These are phyloP conservation scores for Drosophila bipectinata DNA, from an alignment of 1,140 invertebrate genomes.

Conservation along the genomic window DNA sequence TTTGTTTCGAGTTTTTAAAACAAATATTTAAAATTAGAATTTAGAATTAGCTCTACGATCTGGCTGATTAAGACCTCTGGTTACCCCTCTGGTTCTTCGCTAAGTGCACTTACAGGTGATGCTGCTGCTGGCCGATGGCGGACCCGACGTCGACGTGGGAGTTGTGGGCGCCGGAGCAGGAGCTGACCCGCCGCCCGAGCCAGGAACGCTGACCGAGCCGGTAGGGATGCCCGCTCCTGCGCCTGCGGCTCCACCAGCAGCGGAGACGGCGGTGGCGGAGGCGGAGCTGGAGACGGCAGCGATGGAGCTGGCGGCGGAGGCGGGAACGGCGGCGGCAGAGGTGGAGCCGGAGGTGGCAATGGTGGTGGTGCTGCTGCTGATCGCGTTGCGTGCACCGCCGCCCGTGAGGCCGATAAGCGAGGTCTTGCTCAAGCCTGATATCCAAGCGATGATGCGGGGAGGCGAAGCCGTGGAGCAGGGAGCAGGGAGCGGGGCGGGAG, in stretches of 20 bases:
- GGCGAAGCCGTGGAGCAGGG: not conserved
- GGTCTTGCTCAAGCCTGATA: conserved; percentile 90
- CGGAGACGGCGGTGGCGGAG: conserved; percentile 1
- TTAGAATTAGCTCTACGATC: not conserved
- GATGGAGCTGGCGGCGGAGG: not conserved
- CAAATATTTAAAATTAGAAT: not conserved
- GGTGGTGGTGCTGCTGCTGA: conserved; percentile 19
- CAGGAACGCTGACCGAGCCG: conserved; percentile 2
- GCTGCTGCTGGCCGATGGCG: conserved; percentile 88
- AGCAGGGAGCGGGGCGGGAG: conserved; percentile 16
- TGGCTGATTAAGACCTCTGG: not conserved
- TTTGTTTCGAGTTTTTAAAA: not conserved
- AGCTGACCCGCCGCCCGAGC: conserved; percentile 55
- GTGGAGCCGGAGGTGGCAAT: not conserved
- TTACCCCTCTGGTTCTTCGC: not conserved
- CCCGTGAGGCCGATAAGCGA: conserved; percentile 90
- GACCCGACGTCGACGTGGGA: conserved; percentile 86
- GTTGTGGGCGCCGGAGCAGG: conserved; percentile 86
- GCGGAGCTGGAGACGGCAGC: not conserved
- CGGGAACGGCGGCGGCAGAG: not conserved
- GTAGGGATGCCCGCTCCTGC: not conserved
- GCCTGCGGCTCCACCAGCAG: not conserved
- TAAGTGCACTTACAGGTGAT: conserved; percentile 85
- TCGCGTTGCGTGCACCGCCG: conserved; percentile 77
- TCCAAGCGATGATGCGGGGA: conserved; percentile 6